Conservation (phyloP, 2,888 invertebrate genomes). For the Mesorhabditis sp. region DNA sequence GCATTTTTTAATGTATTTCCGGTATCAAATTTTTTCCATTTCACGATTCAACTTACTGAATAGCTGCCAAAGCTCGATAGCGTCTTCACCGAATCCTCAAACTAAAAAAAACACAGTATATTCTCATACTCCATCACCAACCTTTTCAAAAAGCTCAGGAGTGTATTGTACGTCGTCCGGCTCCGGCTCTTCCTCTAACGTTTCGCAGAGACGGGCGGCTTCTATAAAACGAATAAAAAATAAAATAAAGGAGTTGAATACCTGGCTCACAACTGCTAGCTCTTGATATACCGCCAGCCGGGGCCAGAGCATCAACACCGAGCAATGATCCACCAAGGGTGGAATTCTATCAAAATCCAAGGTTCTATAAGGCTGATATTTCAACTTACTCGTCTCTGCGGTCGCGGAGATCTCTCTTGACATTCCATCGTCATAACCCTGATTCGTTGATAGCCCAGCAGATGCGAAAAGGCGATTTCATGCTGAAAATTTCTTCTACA, state of each 20-base stretch:
- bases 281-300: not conserved
- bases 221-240: not conserved
- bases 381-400: not conserved
- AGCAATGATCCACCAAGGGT: not conserved
- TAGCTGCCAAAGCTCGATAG: too few species aligned
- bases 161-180: not conserved
- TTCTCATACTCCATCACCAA: not conserved
- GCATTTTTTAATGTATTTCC: too few species aligned
- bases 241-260: not conserved
- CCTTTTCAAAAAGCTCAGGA: not conserved
- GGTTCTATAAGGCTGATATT: not conserved
- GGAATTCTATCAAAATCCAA: not conserved
- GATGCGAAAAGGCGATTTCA: not conserved
- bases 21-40: too few species aligned
- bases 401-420: not conserved
- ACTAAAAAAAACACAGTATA: too few species aligned
- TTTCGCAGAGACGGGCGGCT: not conserved
- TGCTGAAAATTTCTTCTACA: not conserved
- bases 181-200: too few species aligned
- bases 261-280: conserved; percentile 5
- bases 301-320: not conserved
- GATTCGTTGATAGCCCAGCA: not conserved
- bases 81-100: too few species aligned
- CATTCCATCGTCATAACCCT: not conserved
- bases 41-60: too few species aligned